These are phyloP conservation scores for Gila orcuttii DNA, from an alignment of 2,113 vertebrate species.

Conservation along the genomic window DNA sequence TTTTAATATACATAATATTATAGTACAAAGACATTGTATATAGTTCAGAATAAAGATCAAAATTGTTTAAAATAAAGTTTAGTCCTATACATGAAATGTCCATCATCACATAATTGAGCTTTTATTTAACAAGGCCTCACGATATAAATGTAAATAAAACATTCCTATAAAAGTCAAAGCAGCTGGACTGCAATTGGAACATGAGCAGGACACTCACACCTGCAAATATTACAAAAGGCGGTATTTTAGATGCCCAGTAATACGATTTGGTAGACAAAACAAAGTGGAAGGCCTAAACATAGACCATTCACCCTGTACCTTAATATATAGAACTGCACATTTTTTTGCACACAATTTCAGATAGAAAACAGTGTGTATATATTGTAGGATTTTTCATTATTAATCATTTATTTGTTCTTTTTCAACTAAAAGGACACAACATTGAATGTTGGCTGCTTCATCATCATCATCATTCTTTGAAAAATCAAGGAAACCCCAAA, in stretches of 20 bases:
- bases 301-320: not conserved
- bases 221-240: no score
- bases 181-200: not conserved
- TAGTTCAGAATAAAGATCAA: not conserved
- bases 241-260: not conserved
- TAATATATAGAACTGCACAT: not conserved
- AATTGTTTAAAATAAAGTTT: not conserved
- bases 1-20: not conserved
- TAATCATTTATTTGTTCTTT: not conserved
- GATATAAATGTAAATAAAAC: not conserved
- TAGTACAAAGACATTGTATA: not conserved
- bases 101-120: not conserved
- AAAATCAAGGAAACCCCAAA: not conserved
- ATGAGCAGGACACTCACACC: not conserved
- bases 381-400: not conserved
- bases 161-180: not conserved
- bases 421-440: not conserved
- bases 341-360: not conserved
- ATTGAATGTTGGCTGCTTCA: not conserved
- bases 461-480: no score
- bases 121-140: not conserved
- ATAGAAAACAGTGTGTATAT: not conserved
- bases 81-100: not conserved
- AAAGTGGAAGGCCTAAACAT: not conserved
- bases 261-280: not conserved